A percentile compares a stretch with the other conserved stretches of the same genome.
Evolutionary conservation across 2,113 vertebrate species (phyloP).

Genomic region (Candoia aspera): DNA sequence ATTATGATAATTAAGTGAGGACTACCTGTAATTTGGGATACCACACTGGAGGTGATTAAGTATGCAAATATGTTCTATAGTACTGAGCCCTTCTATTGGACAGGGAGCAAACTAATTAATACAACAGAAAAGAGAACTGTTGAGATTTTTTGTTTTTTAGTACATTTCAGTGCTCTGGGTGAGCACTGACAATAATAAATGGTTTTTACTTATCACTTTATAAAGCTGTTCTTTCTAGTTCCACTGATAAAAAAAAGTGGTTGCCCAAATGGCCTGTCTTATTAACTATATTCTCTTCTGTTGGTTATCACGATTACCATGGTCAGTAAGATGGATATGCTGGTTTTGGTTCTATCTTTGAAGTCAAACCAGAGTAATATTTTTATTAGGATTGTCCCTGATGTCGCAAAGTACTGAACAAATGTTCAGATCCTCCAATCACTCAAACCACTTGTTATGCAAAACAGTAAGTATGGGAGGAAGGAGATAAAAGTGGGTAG

Average conservation of each 20-base stretch:
- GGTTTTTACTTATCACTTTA: not conserved
- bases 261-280: not conserved
- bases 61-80: not conserved
- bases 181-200: constrained; percentile 13
- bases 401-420: not conserved
- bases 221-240: constrained; percentile 28
- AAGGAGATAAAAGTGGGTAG: not conserved
- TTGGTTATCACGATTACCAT: not conserved
- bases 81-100: not conserved
- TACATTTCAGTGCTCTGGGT: not conserved
- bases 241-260: constrained; percentile 32
- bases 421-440: not conserved
- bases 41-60: too few relatives aligned
- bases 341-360: not conserved
- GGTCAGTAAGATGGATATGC: constrained; percentile 1
- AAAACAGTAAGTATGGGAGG: not conserved
- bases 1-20: too few relatives aligned
- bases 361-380: not conserved
- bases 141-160: not conserved
- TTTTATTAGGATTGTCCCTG: not conserved
- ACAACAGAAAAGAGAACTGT: not conserved
- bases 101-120: not conserved
- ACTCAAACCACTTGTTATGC: not conserved
- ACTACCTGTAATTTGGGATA: too few relatives aligned
- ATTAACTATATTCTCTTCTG: constrained; percentile 2